Conservation (phyloP, 2,113 vertebrate species). For the Zosterops hypoxanthus region DNA sequence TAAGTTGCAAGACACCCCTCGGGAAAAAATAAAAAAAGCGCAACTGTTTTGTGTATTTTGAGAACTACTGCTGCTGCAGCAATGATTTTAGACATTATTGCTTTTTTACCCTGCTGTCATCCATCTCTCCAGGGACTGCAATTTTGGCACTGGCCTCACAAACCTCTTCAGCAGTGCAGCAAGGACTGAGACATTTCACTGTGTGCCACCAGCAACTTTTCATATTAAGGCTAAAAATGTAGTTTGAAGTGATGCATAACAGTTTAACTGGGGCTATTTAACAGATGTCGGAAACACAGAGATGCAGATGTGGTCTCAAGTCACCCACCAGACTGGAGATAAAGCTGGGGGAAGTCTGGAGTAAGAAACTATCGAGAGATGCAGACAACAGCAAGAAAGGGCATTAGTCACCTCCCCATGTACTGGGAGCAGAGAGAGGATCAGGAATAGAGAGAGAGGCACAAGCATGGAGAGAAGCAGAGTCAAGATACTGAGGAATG, state of each 20-base stretch:
- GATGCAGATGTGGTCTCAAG: background rate
- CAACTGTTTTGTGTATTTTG: background rate
- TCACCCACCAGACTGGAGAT: background rate
- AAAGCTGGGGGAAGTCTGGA: background rate
- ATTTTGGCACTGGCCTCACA: background rate
- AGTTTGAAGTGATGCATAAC: background rate
- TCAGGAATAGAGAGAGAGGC: background rate
- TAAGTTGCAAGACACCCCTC: background rate
- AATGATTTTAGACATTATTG: background rate
- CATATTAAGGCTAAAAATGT: background rate
- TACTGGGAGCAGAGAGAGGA: background rate
- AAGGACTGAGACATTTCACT: background rate
- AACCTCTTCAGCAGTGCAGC: background rate
- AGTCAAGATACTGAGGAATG: background rate
- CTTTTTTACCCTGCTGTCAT: background rate
- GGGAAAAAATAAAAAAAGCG: background rate
- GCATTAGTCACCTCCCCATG: background rate
- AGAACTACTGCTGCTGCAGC: background rate
- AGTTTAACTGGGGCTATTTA: background rate
- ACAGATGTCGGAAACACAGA: background rate
- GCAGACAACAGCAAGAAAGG: background rate
- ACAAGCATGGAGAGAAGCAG: background rate
- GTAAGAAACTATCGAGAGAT: background rate
- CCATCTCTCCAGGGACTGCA: background rate
- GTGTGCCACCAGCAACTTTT: background rate